Percentiles rank a stretch among this genome's conserved stretches.
These are phyloP conservation scores for Taxidea taxus DNA, from an alignment of 2,113 vertebrate genomes.

Conservation along the genomic window DNA sequence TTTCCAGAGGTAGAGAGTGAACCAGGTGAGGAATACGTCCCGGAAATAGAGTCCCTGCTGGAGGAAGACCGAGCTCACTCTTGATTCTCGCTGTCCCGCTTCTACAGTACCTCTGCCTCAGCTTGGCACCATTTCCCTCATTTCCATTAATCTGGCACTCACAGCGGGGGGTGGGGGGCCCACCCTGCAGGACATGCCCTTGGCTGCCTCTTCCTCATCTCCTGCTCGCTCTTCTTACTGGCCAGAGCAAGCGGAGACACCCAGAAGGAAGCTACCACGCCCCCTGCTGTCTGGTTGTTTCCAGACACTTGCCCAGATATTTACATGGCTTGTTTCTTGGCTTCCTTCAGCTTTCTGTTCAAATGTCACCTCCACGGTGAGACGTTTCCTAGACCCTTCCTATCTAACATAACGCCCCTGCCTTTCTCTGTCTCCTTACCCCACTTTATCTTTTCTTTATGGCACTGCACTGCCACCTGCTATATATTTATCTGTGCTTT, in stretches of 20 bases:
- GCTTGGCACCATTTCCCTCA: background rate
- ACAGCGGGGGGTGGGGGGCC: too few species aligned
- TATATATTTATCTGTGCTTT: background rate
- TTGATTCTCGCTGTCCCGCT: background rate
- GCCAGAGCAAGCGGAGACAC: too few species aligned
- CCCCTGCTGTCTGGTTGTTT: background rate
- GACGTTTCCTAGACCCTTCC: background rate
- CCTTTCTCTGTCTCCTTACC: background rate
- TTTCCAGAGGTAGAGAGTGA: background rate
- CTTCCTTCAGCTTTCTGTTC: background rate
- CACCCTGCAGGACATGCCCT: too few species aligned
- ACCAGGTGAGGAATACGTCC: background rate
- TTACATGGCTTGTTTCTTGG: background rate
- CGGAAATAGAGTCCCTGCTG: background rate
- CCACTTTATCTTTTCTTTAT: background rate
- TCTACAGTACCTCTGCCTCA: background rate
- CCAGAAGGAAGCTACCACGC: background rate
- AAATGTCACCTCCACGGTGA: background rate
- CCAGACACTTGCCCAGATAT: background rate
- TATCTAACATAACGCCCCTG: background rate
- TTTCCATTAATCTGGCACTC: background rate
- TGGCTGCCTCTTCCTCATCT: background rate
- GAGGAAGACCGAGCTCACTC: background rate
- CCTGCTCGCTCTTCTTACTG: background rate
- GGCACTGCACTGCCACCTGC: background rate